phyloP scores from a whole-genome alignment of 2,888 invertebrate species.

The Melolontha melolontha region DNA sequence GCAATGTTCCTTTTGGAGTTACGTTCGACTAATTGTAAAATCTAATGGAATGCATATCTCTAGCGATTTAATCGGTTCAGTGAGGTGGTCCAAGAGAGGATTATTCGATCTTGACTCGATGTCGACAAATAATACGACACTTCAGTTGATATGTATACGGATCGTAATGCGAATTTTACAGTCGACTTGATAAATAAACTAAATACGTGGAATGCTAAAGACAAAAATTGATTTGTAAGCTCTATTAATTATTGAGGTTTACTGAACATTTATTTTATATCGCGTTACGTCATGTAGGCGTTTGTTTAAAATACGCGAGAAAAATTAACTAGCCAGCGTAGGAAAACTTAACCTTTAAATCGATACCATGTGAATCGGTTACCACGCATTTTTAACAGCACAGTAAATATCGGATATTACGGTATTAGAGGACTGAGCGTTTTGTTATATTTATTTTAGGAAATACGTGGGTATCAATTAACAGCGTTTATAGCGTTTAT shows the following conservation, averaged over 20 bases:
- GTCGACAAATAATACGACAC: slow-evolving; percentile 17
- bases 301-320: too few relatives aligned
- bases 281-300: too few relatives aligned
- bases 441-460: too few relatives aligned
- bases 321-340: too few relatives aligned
- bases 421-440: too few relatives aligned
- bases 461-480: too few relatives aligned
- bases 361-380: too few relatives aligned
- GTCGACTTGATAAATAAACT: slow-evolving; percentile 7
- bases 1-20: slow-evolving; percentile 54
- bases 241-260: background rate
- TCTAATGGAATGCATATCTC: slow-evolving; percentile 57
- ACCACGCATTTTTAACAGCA: too few relatives aligned
- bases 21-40: slow-evolving; percentile 57
- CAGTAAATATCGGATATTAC: too few relatives aligned
- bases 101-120: slow-evolving; percentile 16
- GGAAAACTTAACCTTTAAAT: too few relatives aligned
- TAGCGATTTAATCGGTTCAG: slow-evolving; percentile 35
- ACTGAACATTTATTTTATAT: too few relatives aligned
- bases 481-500: too few relatives aligned
- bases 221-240: background rate
- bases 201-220: slow-evolving; percentile 11
- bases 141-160: slow-evolving; percentile 23
- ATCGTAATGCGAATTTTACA: slow-evolving; percentile 15
- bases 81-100: slow-evolving; percentile 9